Evolutionary conservation across 2,113 vertebrate genomes (phyloP).

Genomic region (Chelonoidis abingdonii): DNA sequence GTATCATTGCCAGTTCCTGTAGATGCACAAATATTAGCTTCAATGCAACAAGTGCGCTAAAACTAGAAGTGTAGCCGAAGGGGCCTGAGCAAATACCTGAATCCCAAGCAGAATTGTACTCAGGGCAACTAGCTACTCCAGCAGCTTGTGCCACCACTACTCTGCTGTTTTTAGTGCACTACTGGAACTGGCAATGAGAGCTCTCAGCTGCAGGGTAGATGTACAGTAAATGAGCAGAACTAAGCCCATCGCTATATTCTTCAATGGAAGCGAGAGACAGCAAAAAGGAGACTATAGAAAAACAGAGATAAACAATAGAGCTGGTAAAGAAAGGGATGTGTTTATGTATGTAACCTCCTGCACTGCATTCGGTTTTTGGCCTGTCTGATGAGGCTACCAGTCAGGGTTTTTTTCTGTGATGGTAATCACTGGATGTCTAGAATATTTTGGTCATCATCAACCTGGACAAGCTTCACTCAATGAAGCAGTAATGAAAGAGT

Average conservation of each 20-base stretch:
- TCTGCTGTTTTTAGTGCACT: not conserved
- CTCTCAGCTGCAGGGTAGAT: not conserved
- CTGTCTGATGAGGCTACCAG: not conserved
- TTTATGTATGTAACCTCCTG: not conserved
- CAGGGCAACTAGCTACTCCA: not conserved
- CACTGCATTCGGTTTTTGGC: not conserved
- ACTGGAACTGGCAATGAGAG: not conserved
- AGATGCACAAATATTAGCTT: not conserved
- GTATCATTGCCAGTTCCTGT: not conserved
- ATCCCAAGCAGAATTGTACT: not conserved
- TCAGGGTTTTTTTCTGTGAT: not conserved
- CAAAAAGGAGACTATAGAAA: not conserved
- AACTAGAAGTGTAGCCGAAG: not conserved
- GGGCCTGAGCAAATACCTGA: not conserved
- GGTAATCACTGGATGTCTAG: not conserved
- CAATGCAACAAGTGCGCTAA: not conserved
- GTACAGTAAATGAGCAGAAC: not conserved
- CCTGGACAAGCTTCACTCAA: rapidly evolving
- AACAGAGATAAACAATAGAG: not conserved
- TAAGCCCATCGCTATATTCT: not conserved
- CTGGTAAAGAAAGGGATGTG: not conserved
- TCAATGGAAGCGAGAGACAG: not conserved
- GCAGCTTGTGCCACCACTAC: not conserved
- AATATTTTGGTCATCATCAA: not conserved
- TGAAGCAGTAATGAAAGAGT: rapidly evolving